These are phyloP conservation scores for Diploptera punctata DNA, from an alignment of 2,888 invertebrate species.

Conservation along the genomic window DNA sequence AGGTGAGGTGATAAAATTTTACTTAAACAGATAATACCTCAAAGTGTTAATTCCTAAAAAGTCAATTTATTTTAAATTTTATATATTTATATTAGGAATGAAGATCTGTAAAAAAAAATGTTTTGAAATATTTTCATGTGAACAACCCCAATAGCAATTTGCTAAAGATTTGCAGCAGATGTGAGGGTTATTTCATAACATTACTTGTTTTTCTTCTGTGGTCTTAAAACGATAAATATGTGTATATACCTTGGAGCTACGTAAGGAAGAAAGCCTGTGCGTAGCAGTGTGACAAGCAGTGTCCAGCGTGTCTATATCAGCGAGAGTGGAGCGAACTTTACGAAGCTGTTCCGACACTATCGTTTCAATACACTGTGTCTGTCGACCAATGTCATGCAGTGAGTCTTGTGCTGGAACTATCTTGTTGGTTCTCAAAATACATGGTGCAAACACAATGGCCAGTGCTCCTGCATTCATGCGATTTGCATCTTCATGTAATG, in stretches of 20 bases:
- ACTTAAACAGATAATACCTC: no score
- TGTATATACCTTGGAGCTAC: conserved; percentile 75
- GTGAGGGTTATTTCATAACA: no score
- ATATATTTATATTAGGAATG: no score
- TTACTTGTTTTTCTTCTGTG: no score
- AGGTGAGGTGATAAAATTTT: no score
- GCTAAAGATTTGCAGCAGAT: no score
- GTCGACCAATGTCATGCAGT: conserved; percentile 86
- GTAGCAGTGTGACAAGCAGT: conserved; percentile 86
- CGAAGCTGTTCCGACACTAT: conserved; percentile 86
- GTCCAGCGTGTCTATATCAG: conserved; percentile 90
- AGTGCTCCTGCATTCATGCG: conserved; percentile 91
- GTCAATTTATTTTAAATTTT: no score
- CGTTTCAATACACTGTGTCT: conserved; percentile 89
- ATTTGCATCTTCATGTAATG: conserved; percentile 85
- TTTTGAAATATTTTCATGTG: no score
- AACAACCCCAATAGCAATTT: no score
- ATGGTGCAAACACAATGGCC: conserved; percentile 95
- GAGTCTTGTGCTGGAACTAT: conserved; percentile 90
- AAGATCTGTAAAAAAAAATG: no score
- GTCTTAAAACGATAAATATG: no score
- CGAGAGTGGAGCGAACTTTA: conserved; percentile 83
- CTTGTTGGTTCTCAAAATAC: conserved; percentile 88
- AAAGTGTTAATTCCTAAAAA: no score
- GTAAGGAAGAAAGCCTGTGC: conserved; percentile 76